Evolutionary conservation across 2,113 vertebrate species (phyloP), one percentile per base, ranked within the genome.

Genomic region (Mustelus asterias): DNA sequence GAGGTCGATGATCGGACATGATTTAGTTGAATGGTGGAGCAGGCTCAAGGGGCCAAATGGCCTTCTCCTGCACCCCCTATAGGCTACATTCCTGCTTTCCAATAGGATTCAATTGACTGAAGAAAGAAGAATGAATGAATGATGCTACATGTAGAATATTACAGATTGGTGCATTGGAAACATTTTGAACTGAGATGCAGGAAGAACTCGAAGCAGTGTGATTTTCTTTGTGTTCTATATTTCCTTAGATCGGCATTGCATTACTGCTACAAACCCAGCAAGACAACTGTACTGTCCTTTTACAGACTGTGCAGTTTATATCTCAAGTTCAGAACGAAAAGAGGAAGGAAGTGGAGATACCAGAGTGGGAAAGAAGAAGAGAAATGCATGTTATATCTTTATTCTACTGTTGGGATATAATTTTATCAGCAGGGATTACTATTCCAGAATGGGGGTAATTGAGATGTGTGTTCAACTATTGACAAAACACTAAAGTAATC

Each of bases 321-420:
- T 60, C 60, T 93, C 63, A n/a, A 93, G 65, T 16, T 93, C 18
- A 20, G 89, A 93, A 65, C 60, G 65, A 93, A 37, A 67, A 93
- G 89, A 65, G 60, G 60, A 93, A 65, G 89, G 89, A 93, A 93
- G 33, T 65, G 89, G n/a, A 83, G 60, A 90, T 93, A 65, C 18
- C 89, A 37, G 33, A 18, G 8, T 65, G 89, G 37, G 89, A 33
- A 41, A 93, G 60, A 93, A 63, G n/a, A 93, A 65, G 37, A 58
- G 88, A 29, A 58, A 93, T 93, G 89, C 33, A 63, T 41, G 60
- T 33, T 37, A 37, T 18, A 41, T 92, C 58, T 33, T 92, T 33
- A 92, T 92, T 90, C 10, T 90, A 3, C 88, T 20, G 89, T 65
- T 92, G n/a, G 33, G 33, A 14, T 92, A 1, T 65, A 22, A 65